Percentiles rank a stretch among this genome's conserved stretches.
phyloP scores from a whole-genome alignment of 2,113 vertebrate genomes.

The Cynopterus brachyotis region DNA sequence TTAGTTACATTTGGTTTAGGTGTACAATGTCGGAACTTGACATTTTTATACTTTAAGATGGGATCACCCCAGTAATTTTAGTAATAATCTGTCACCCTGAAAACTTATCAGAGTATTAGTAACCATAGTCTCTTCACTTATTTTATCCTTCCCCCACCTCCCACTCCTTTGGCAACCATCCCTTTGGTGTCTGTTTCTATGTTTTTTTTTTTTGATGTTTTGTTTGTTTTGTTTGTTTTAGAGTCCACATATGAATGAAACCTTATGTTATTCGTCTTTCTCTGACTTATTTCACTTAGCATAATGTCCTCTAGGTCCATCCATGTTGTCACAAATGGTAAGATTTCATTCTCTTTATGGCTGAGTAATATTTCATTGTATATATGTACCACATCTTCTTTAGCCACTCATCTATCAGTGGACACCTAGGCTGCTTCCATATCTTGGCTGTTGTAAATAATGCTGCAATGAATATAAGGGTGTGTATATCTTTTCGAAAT shows the following conservation, averaged over 20 bases:
- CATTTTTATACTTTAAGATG: neutral
- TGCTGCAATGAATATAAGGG: neutral
- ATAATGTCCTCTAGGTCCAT: neutral
- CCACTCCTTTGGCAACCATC: neutral
- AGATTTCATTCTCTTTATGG: neutral
- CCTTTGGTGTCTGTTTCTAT: neutral
- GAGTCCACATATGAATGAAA: neutral
- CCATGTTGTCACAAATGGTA: neutral
- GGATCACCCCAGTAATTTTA: neutral
- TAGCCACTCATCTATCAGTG: neutral
- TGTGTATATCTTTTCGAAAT: neutral
- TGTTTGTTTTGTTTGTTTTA: neutral
- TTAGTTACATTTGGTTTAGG: neutral
- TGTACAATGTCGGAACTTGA: neutral
- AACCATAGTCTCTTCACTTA: neutral
- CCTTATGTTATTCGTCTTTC: neutral
- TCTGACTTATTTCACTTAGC: neutral
- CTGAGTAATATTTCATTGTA: neutral
- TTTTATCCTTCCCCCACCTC: neutral
- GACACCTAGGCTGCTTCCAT: neutral
- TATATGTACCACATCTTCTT: neutral
- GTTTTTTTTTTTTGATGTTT: neutral
- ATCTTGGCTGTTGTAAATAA: neutral
- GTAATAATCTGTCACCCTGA: neutral
- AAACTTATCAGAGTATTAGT: neutral